Conservation (phyloP, 2,113 vertebrate species). For the Bubo scandiacus region DNA sequence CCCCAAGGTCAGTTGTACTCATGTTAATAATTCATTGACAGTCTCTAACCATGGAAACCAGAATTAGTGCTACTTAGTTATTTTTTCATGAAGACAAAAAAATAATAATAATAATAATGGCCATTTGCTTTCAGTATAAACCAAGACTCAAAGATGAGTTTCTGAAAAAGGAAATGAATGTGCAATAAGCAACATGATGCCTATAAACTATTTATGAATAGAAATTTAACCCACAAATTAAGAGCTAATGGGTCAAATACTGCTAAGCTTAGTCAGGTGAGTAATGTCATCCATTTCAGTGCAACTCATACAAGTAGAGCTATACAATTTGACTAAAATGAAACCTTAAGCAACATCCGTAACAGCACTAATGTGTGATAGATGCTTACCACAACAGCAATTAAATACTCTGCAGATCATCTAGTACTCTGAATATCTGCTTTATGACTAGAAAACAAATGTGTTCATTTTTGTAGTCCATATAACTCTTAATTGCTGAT, state of each 20-base stretch:
- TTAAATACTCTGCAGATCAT: constrained; percentile 8
- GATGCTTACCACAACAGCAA: constrained; percentile 41
- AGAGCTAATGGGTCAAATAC: constrained; percentile 57
- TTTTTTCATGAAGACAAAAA: constrained; percentile 11
- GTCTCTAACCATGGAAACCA: background rate
- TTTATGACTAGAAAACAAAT: constrained; percentile 31
- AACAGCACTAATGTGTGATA: constrained; percentile 3
- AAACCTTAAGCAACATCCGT: constrained; percentile 8
- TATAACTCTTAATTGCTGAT: background rate
- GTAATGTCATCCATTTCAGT: constrained; percentile 32
- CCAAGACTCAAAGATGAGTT: background rate
- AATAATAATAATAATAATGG: background rate
- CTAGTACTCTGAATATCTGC: background rate
- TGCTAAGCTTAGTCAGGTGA: constrained; percentile 29
- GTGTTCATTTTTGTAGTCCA: background rate
- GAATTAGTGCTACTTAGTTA: constrained; percentile 20
- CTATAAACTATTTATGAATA: constrained; percentile 63
- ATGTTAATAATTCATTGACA: constrained; percentile 23
- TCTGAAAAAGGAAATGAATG: constrained; percentile 48
- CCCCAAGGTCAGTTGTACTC: background rate
- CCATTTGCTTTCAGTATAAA: constrained; percentile 40
- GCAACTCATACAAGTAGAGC: background rate
- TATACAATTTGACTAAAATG: background rate
- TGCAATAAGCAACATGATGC: background rate
- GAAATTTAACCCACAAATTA: constrained; percentile 49